Evolutionary conservation across 64 coral and sea anemone genomes (phyloP), one percentile per base, ranked within the genome.

Genomic region (Stylophora pistillata): DNA sequence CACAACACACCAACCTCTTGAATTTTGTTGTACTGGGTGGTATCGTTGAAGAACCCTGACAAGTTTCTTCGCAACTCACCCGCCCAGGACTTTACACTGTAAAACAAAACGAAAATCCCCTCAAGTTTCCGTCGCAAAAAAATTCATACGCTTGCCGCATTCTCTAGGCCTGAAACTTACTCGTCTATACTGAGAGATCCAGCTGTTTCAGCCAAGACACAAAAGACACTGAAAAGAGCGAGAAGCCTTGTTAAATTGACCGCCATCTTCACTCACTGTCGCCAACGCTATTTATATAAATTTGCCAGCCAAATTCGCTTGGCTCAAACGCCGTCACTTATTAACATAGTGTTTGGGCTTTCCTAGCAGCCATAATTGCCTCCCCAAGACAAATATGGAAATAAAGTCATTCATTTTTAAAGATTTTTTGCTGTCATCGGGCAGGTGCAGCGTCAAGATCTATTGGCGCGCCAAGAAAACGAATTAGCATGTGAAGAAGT

Each of bases 371-470:
- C 74, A 76, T 92, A 92, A 92, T 86, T 82, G 92, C 92, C 88
- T 86, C 88, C 86, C 92, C 86, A 71, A 71, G 89, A 95, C 94
- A 95, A 95, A 95, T 95, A 95, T 84, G 94, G 94, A 87, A 76
- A 95, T 92, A 73, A 89, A 88, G 89, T 95, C 94, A 95, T 95
- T 86, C 56, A 95, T 95, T 95, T 95, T 95, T 95, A 95, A 95
- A 87, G 79, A 87, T 83, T 90, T 71, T 91, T 88, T 92, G 73
- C 76, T 71, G 74, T 78, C 78, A 26, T 68, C 12, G 10, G 86
- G 77, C 94, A 95, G 86, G 90, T 92, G 90, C 32, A 76, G 53
- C 15, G 52, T 20, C 76, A 37, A 72, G 73, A 61, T 17, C 55
- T 41, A 95, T 95, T 95, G 94, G 94, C 62, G 94, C 88, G 59